These are phyloP conservation scores for Carassius carassius DNA, from an alignment of 2,113 vertebrate genomes.

Conservation along the genomic window DNA sequence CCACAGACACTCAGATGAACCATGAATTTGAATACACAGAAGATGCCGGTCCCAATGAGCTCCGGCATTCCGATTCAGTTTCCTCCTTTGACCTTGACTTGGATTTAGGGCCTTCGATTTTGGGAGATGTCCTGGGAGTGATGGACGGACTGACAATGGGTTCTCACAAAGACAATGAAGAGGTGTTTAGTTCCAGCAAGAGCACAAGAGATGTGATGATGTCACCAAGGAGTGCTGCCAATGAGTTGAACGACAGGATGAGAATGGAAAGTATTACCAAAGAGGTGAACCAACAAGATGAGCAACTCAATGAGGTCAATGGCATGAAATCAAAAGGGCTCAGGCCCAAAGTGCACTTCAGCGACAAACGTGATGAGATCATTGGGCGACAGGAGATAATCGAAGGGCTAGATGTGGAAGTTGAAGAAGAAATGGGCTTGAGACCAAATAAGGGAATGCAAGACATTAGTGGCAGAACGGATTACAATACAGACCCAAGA, in stretches of 20 bases:
- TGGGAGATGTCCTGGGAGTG: conserved; percentile 82
- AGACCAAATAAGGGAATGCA: conserved; percentile 57
- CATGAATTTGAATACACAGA: conserved; percentile 44
- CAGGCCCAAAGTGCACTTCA: conserved; percentile 78
- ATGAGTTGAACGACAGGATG: conserved; percentile 65
- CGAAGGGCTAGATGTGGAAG: conserved; percentile 65
- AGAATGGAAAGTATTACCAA: conserved; percentile 60
- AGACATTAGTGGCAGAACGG: conserved; percentile 46
- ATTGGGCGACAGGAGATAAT: conserved; percentile 73
- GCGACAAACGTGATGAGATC: conserved; percentile 79
- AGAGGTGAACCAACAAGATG: conserved; percentile 48
- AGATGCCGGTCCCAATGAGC: conserved; percentile 50
- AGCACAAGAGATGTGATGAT: conserved; percentile 47
- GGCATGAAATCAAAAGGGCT: conserved; percentile 71
- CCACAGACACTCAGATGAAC: conserved; percentile 45
- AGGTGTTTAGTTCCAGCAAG: conserved; percentile 56
- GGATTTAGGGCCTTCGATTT: conserved; percentile 79
- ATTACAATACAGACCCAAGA: conserved; percentile 37
- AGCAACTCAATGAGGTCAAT: conserved; percentile 68
- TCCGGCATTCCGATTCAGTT: conserved; percentile 69
- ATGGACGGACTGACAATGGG: conserved; percentile 75
- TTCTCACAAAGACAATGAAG: conserved; percentile 54
- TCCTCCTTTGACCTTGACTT: conserved; percentile 82
- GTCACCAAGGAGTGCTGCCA: conserved; percentile 57
- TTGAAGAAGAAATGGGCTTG: conserved; percentile 53